Percentiles rank a stretch among this genome's conserved stretches.
These are phyloP conservation scores for Microplitis mediator DNA, from an alignment of 1,140 invertebrate genomes.

Conservation along the genomic window DNA sequence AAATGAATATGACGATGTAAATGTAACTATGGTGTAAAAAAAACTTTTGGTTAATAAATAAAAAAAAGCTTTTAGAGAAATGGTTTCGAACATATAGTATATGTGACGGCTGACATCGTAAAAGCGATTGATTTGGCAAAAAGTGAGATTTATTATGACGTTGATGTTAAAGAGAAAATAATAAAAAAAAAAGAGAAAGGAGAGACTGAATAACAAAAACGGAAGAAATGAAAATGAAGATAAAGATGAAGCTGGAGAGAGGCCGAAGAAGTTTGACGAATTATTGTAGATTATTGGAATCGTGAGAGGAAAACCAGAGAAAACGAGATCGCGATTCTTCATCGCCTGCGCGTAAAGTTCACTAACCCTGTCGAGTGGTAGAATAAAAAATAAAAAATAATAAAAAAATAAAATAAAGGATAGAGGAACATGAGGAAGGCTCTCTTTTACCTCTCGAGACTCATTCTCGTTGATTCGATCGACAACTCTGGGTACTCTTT, in stretches of 20 bases:
- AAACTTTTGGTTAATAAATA: neutral
- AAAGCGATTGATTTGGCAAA: slow-evolving; percentile 9
- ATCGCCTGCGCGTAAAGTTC: slow-evolving; percentile 22
- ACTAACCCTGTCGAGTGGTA: slow-evolving; percentile 23
- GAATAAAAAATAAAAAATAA: slow-evolving; percentile 9
- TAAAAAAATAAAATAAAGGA: neutral
- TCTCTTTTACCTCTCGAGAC: slow-evolving; percentile 23
- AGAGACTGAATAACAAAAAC: neutral
- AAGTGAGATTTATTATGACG: slow-evolving; percentile 2
- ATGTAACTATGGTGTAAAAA: too few species aligned
- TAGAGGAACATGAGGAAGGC: neutral
- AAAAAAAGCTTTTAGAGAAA: slow-evolving; percentile 7
- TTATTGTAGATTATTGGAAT: slow-evolving; percentile 31
- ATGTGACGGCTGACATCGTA: neutral
- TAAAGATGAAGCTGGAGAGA: neutral
- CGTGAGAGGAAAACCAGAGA: slow-evolving; percentile 21
- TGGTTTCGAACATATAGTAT: neutral
- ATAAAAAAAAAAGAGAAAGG: neutral
- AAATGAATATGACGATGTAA: too few species aligned
- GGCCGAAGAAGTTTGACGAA: slow-evolving; percentile 18
- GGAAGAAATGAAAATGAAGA: neutral
- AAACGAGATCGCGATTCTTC: slow-evolving; percentile 21
- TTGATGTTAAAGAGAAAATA: neutral
- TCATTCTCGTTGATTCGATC: slow-evolving; percentile 31
- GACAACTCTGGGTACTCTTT: slow-evolving; percentile 11